These are phyloP conservation scores for Drosophila nasuta DNA, from an alignment of 1,140 invertebrate species.

Conservation along the genomic window DNA sequence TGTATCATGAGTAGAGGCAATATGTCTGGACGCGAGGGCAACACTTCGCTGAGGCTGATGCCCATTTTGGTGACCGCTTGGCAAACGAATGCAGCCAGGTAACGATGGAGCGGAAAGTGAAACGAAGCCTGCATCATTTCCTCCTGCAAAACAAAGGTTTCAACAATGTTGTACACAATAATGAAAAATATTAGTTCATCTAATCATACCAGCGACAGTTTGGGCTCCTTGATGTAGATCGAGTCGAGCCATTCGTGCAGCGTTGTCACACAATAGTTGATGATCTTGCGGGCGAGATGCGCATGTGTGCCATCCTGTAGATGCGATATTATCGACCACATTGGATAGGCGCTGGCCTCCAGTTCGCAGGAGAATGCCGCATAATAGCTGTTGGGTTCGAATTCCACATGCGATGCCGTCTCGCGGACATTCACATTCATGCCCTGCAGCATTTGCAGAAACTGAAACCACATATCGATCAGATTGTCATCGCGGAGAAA, in stretches of 20 bases:
- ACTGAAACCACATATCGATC: slow-evolving; percentile 97
- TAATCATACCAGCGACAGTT: slow-evolving; percentile 86
- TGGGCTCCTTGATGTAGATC: slow-evolving; percentile 90
- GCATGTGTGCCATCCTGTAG: slow-evolving; percentile 90
- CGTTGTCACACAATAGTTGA: slow-evolving; percentile 90
- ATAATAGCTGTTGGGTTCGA: slow-evolving; percentile 98
- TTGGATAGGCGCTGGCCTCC: slow-evolving; percentile 97
- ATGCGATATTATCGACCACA: slow-evolving; percentile 98
- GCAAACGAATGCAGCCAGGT: slow-evolving; percentile 96
- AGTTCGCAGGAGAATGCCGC: slow-evolving; percentile 98
- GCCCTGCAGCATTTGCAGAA: slow-evolving; percentile 97
- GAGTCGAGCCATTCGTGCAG: slow-evolving; percentile 95
- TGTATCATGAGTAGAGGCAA: slow-evolving; percentile 94
- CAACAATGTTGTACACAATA: background rate
- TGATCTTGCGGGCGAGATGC: slow-evolving; percentile 90
- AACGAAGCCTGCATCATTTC: slow-evolving; percentile 96
- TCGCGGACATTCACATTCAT: slow-evolving; percentile 98
- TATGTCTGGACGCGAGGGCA: slow-evolving; percentile 90
- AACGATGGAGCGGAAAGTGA: slow-evolving; percentile 97
- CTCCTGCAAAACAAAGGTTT: slow-evolving; percentile 85
- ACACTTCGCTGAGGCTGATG: slow-evolving; percentile 90
- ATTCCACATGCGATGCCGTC: slow-evolving; percentile 96
- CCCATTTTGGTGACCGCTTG: slow-evolving; percentile 94
- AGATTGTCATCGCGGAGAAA: slow-evolving; percentile 95
- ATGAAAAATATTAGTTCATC: background rate